These are phyloP conservation scores for Brachionus calyciflorus DNA, from an alignment of 1,140 invertebrate genomes.

Conservation along the genomic window DNA sequence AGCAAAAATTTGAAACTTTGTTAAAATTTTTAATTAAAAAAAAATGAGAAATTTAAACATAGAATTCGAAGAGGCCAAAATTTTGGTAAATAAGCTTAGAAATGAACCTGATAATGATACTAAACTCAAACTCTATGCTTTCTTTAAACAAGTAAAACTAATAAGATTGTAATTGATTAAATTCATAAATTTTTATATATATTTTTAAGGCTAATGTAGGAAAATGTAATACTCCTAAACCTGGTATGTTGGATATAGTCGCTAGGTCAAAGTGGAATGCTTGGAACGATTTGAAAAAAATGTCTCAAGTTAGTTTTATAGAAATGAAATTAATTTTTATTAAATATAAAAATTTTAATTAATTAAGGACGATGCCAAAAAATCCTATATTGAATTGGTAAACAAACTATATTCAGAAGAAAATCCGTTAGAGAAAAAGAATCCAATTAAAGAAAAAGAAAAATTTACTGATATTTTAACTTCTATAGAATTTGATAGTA, in stretches of 20 bases:
- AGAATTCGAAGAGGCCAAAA: conserved; percentile 55
- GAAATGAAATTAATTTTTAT: conserved; percentile 47
- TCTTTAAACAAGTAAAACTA: conserved; percentile 64
- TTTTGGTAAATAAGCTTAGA: conserved; percentile 57
- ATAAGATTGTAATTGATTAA: background rate
- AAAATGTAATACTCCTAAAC: conserved; percentile 62
- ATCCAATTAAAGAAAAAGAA: background rate
- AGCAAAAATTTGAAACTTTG: no score
- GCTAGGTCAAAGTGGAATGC: conserved; percentile 68
- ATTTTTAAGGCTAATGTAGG: conserved; percentile 63
- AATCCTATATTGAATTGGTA: background rate
- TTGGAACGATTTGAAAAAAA: conserved; percentile 64
- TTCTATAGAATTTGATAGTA: conserved; percentile 58
- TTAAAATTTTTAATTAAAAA: background rate
- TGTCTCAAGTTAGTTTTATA: conserved; percentile 56
- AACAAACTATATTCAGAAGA: background rate
- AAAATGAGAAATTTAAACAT: no score
- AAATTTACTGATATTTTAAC: background rate
- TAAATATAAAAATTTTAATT: conserved; percentile 53
- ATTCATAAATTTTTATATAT: background rate
- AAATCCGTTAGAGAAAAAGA: background rate
- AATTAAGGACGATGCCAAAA: conserved; percentile 42
- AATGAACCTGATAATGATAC: conserved; percentile 64
- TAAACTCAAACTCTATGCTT: conserved; percentile 66
- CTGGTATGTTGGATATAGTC: conserved; percentile 67